Evolutionary conservation across 2,888 invertebrate genomes (phyloP), one percentile per base, ranked within the genome.

Genomic region (Papilio demoleus): DNA sequence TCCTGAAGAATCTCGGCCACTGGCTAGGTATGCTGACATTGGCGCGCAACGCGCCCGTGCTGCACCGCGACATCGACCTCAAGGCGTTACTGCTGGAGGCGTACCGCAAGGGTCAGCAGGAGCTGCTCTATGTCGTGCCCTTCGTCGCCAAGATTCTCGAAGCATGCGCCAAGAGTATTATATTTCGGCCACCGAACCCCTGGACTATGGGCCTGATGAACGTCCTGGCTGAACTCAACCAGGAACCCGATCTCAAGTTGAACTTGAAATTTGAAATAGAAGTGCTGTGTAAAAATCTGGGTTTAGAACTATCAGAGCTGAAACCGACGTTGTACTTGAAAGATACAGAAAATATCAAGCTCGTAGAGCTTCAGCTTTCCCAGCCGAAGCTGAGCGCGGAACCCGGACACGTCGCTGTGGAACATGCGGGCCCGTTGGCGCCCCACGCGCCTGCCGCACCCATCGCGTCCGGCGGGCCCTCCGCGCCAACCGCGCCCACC

Each of bases 211-310:
- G 96, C 1, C 95, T 99, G 36, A 97, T 99, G 97, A 98, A 97
- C 85, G 98, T 98, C 0, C 90, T 99, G 66, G 98, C 98, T 0
- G 99, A 99, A 88, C 93, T 99, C 40, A 99, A 99, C 85, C 97
- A 98, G 85, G 99, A 99, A 83, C 97, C 96, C 0, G 99, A 99
- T 81, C 93, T 99, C 66, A 99, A 99, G 87, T 92, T 99, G 22
- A 99, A 99, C 88, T 93, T 99, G 22, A 99, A 99, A 92, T 99
- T 99, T 90, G 99, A 99, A 93, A 99, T 99, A 79, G 99, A 99
- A 94, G 99, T 99, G 45, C 93, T 99, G 31, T 99, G 99, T 89
- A 99, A 99, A 88, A 97, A 97, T 77, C 93, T 99, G 19, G 96
- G 94, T 73, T 94, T 99, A 47, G 98, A 99, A 78, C 95, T 99